These are phyloP conservation scores for Dendrophyllia cribrosa DNA, from an alignment of 64 coral and sea anemone species.

Conservation along the genomic window DNA sequence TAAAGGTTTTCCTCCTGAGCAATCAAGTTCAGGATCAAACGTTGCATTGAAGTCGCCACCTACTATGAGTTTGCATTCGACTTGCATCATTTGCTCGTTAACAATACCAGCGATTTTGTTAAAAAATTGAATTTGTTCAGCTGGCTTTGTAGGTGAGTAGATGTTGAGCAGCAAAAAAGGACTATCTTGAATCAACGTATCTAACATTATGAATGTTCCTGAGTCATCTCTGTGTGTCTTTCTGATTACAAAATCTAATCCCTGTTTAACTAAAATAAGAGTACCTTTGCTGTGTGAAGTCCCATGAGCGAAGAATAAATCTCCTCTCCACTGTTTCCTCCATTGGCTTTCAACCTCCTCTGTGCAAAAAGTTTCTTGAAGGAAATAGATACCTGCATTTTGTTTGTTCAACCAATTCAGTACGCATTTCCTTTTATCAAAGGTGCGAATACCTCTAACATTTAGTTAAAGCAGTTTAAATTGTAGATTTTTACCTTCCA, in stretches of 20 bases:
- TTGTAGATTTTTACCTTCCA: slow-evolving; percentile 16
- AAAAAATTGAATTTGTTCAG: neutral
- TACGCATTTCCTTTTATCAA: slow-evolving; percentile 39
- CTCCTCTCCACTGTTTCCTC: slow-evolving; percentile 55
- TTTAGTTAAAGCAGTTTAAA: slow-evolving; percentile 70
- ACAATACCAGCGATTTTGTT: neutral
- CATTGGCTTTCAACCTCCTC: slow-evolving; percentile 44
- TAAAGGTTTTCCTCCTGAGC: no score
- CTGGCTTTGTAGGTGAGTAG: neutral
- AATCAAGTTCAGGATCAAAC: no score
- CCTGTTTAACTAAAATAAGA: slow-evolving; percentile 6
- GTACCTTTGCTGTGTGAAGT: slow-evolving; percentile 58
- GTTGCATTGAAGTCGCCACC: neutral
- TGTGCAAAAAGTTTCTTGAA: slow-evolving; percentile 70
- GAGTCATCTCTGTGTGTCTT: neutral
- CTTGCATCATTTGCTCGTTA: neutral
- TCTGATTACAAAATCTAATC: slow-evolving; percentile 43
- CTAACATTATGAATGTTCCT: slow-evolving; percentile 48
- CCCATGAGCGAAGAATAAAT: slow-evolving; percentile 57
- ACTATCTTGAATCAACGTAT: slow-evolving; percentile 47
- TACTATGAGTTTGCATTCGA: neutral
- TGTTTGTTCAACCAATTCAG: slow-evolving; percentile 63
- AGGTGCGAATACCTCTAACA: slow-evolving; percentile 37
- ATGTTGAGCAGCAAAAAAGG: slow-evolving; percentile 16
- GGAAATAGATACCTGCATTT: slow-evolving; percentile 62